A percentile compares a stretch with the other conserved stretches of the same genome.
phyloP scores from a whole-genome alignment of 2,113 vertebrate genomes.

The Campylorhamphus procurvoides region DNA sequence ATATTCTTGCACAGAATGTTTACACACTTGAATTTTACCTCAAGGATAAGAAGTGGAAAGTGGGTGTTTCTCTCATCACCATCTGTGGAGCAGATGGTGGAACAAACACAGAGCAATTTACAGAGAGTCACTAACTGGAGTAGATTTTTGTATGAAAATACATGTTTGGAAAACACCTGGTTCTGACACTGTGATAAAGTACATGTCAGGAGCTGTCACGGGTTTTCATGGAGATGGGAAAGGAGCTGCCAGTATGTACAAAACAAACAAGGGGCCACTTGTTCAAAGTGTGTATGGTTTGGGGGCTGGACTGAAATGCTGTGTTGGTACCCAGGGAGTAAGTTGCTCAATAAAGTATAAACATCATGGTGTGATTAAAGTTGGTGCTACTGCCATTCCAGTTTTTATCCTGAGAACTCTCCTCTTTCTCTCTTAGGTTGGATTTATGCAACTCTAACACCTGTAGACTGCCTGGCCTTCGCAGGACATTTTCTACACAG shows the following conservation, averaged over 20 bases:
- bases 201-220: not conserved
- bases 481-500: constrained; percentile 96
- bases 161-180: not conserved
- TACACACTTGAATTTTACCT: not conserved
- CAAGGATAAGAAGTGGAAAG: not conserved
- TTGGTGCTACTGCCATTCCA: not conserved
- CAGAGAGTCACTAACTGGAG: not conserved
- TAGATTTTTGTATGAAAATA: not conserved
- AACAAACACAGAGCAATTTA: not conserved
- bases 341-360: not conserved
- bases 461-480: constrained; percentile 95
- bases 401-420: not conserved
- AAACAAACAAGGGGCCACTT: not conserved
- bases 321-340: not conserved
- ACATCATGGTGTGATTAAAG: not conserved
- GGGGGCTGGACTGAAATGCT: not conserved
- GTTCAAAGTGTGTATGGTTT: not conserved
- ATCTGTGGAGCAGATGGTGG: constrained; percentile 19
- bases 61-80: not conserved
- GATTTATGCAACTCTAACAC: constrained; percentile 97
- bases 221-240: not conserved
- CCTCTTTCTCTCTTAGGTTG: constrained; percentile 80
- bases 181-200: not conserved
- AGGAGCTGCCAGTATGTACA: not conserved
- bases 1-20: not conserved